Evolutionary conservation across 2,888 invertebrate genomes (phyloP).

Genomic region (Eilema griseolum): DNA sequence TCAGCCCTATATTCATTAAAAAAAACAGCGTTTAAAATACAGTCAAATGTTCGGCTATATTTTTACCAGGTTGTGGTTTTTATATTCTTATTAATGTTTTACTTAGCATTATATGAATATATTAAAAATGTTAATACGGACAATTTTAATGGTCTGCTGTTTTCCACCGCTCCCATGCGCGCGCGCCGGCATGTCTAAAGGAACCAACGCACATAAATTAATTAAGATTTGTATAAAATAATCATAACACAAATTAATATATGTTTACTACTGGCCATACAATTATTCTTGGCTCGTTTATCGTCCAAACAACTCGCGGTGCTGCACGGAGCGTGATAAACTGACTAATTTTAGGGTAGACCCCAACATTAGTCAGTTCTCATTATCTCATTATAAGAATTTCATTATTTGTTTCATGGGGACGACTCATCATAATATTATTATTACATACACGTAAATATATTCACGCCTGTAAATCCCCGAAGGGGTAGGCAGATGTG

Average conservation of each 20-base stretch:
- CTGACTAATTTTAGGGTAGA: not conserved
- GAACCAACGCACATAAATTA: slow-evolving; percentile 13
- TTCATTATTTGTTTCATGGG: not conserved
- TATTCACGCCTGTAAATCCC: too few relatives aligned
- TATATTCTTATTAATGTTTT: not conserved
- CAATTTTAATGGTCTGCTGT: slow-evolving; percentile 9
- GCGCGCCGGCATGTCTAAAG: slow-evolving; percentile 7
- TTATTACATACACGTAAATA: too few relatives aligned
- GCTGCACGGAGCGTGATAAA: slow-evolving; percentile 7
- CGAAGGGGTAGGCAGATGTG: too few relatives aligned
- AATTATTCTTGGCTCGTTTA: slow-evolving; percentile 13
- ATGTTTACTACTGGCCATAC: slow-evolving; percentile 9
- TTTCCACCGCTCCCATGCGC: not conserved
- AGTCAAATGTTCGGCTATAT: not conserved
- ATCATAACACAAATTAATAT: slow-evolving; percentile 13
- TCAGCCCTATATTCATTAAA: too few relatives aligned
- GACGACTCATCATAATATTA: not conserved
- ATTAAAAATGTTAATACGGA: not conserved
- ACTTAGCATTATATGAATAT: slow-evolving; percentile 3
- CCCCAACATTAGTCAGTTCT: too few relatives aligned
- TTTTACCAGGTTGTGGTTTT: not conserved
- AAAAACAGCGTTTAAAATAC: not conserved
- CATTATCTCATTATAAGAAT: too few relatives aligned
- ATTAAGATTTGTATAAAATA: slow-evolving; percentile 13
- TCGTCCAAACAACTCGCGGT: slow-evolving; percentile 3